Evolutionary conservation across 2,888 invertebrate species (phyloP), one percentile per base, ranked within the genome.

Genomic region (Ctenicera cuprea): DNA sequence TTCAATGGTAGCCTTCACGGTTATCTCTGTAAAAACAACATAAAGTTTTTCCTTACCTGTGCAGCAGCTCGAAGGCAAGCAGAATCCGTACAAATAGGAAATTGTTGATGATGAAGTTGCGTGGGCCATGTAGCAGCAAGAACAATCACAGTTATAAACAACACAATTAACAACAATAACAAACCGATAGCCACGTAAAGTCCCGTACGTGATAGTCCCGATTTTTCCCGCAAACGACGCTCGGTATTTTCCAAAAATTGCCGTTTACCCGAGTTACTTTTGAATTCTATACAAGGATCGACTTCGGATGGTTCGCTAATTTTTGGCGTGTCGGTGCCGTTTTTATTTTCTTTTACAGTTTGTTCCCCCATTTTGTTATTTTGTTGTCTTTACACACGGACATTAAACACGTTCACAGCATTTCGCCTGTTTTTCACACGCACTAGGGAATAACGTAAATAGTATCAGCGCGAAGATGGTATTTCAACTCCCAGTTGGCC

Each of bases 1-100:
- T n/a, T n/a, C n/a, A n/a, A n/a, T n/a, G n/a, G n/a, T n/a, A n/a
- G n/a, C n/a, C n/a, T n/a, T n/a, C n/a, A n/a, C n/a, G n/a, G n/a
- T n/a, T n/a, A n/a, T n/a, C n/a, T n/a, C n/a, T n/a, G n/a, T n/a
- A n/a, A n/a, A 26, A 26, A 26, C 26, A 5, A 26, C 5, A 26
- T 8, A 33, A 33, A 9, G 7, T 33, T n/a, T 37, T 11, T 12
- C 8, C 78, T 80, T 79, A 90, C 89, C 88, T 88, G 87, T 37
- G 89, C 87, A 22, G 90, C 87, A n/a, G 88, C 88, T 57, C 86
- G 82, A 41, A 90, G 86, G 82, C 90, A 90, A 8, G 87, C 85
- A 0, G 89, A 84, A 16, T 86, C 85, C 66, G 84, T 82, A 79
- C 90, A 90, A 45, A 88, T 84, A 8, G 87, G 86, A 78, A 84